Evolutionary conservation across 1,140 invertebrate genomes (phyloP).

Genomic region (Leptinotarsa lineolata): DNA sequence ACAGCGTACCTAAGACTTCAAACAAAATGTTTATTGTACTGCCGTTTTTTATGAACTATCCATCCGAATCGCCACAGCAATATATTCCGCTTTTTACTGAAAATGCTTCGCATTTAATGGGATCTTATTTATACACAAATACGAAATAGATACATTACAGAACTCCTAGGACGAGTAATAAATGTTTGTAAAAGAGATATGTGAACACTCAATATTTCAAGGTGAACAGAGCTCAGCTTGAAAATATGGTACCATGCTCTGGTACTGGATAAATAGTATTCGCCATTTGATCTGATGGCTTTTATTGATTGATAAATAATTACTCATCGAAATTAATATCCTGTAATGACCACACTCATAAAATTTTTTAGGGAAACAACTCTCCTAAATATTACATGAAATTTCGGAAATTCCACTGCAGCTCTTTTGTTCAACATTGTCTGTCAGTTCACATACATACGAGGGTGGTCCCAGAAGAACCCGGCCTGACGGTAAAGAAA

Average conservation of each 20-base stretch:
- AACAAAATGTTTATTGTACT: constrained; percentile 17
- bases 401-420: no score
- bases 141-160: constrained; percentile 6
- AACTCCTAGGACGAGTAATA: background rate
- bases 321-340: no score
- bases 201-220: constrained; percentile 8
- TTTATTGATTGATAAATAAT: no score
- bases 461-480: no score
- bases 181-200: background rate
- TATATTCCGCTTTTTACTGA: constrained; percentile 7
- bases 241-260: background rate
- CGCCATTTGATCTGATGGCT: no score
- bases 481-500: no score
- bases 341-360: no score
- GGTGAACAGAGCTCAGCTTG: background rate
- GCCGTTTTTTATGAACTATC: constrained; percentile 10
- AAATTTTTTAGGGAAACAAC: no score
- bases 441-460: no score
- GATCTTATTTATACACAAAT: background rate
- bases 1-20: constrained; percentile 6
- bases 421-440: no score
- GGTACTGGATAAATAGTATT: background rate
- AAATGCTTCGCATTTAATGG: constrained; percentile 22
- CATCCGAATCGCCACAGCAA: constrained; percentile 2
- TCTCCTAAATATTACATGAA: no score